A percentile compares a stretch with the other conserved stretches of the same genome.
phyloP scores from a whole-genome alignment of 2,113 vertebrate species.

The Atractosteus spatula region DNA sequence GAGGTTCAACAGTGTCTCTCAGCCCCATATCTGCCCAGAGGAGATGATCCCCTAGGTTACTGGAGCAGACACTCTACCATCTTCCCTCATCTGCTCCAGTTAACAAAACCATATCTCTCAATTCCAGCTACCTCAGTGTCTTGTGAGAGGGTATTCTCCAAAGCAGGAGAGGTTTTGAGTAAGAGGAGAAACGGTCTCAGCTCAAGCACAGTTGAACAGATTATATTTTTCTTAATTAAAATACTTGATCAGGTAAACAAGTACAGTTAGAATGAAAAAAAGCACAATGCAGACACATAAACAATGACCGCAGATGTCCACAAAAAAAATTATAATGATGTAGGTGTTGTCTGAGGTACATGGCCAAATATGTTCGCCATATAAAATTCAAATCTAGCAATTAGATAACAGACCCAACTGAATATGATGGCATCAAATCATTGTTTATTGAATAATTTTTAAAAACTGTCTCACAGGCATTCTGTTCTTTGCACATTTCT shows the following conservation, averaged over 20 bases:
- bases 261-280: too few species aligned
- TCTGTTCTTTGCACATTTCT: too few species aligned
- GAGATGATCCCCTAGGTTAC: slow-evolving; percentile 19
- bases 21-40: slow-evolving; percentile 11
- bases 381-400: too few species aligned
- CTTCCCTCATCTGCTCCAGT: slow-evolving; percentile 18
- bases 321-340: too few species aligned
- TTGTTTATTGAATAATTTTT: too few species aligned
- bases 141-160: slow-evolving; percentile 7
- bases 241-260: neutral
- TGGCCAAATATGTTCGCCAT: too few species aligned
- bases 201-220: slow-evolving; percentile 12
- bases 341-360: too few species aligned
- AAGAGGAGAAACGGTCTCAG: slow-evolving; percentile 12
- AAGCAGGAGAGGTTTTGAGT: slow-evolving; percentile 12
- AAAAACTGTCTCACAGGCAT: too few species aligned
- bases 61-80: slow-evolving; percentile 18
- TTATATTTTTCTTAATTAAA: slow-evolving; percentile 7
- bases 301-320: too few species aligned
- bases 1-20: slow-evolving; percentile 18
- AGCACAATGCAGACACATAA: too few species aligned
- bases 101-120: slow-evolving; percentile 12
- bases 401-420: too few species aligned
- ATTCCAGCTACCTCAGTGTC: slow-evolving; percentile 15
- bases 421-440: too few species aligned